These are phyloP conservation scores for Bombus pyrosoma DNA, from an alignment of 1,140 invertebrate genomes.

Conservation along the genomic window DNA sequence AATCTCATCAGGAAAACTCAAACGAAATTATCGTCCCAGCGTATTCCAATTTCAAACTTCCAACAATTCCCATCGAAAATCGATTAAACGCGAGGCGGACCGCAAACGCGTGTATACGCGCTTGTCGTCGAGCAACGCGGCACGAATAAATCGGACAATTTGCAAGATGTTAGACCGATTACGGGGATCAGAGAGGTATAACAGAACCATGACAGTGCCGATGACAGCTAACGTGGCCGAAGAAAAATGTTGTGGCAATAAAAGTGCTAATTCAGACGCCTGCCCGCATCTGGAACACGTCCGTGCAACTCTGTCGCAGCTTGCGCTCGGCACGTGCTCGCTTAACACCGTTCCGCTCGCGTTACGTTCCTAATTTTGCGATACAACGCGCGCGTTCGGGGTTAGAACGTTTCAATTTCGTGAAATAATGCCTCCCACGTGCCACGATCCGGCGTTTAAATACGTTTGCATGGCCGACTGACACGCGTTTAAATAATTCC, in stretches of 20 bases:
- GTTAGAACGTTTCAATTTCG: slow-evolving; percentile 38
- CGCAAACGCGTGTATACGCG: not conserved
- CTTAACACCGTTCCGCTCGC: not conserved
- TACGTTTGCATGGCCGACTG: no score
- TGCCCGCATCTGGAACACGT: slow-evolving; percentile 56
- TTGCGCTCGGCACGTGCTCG: slow-evolving; percentile 28
- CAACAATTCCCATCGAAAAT: not conserved
- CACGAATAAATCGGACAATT: slow-evolving; percentile 21
- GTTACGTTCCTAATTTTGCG: slow-evolving; percentile 35
- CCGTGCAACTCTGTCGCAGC: slow-evolving; percentile 27
- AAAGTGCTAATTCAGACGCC: slow-evolving; percentile 60
- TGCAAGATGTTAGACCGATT: slow-evolving; percentile 11
- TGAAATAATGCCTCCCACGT: slow-evolving; percentile 49
- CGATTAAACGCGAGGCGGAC: not conserved
- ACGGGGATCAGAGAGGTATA: not conserved
- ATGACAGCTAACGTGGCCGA: slow-evolving; percentile 8
- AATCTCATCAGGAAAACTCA: not conserved
- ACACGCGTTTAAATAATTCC: not conserved
- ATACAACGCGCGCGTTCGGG: not conserved
- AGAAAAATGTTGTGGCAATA: slow-evolving; percentile 56
- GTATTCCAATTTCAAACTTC: not conserved
- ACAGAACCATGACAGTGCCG: not conserved
- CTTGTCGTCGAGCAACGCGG: no score
- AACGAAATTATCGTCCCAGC: not conserved
- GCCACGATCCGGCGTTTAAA: not conserved